These are phyloP conservation scores for Epizoanthus rinbou DNA, from an alignment of 92 coral and sea anemone species.

Conservation along the genomic window DNA sequence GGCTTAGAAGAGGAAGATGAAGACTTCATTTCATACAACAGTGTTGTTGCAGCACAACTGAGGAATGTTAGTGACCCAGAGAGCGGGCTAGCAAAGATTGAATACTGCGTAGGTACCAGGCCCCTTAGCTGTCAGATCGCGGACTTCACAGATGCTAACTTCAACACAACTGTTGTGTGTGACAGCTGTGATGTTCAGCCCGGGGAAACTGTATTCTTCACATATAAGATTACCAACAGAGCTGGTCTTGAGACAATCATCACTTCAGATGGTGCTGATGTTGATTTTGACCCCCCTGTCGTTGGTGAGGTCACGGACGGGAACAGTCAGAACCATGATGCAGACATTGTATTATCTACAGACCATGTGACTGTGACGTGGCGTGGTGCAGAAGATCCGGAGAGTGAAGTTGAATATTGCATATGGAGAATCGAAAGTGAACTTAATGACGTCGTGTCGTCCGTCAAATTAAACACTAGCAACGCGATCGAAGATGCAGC, in stretches of 20 bases:
- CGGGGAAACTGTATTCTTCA: conserved; percentile 64
- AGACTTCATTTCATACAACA: conserved; percentile 55
- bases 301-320: conserved; percentile 81
- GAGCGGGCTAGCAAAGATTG: conserved; percentile 62
- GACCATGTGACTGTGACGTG: conserved; percentile 75
- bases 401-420: conserved; percentile 70
- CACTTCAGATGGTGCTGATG: conserved; percentile 76
- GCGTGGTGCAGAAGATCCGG: conserved; percentile 78
- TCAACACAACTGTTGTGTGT: conserved; percentile 64
- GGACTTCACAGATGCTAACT: conserved; percentile 49
- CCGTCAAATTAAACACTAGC: conserved; percentile 27
- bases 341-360: conserved; percentile 53
- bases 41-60: conserved; percentile 71
- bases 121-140: conserved; percentile 72
- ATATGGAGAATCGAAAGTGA: conserved; percentile 60
- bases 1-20: conserved; percentile 64
- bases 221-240: conserved; percentile 71
- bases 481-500: conserved; percentile 39
- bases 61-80: conserved; percentile 71
- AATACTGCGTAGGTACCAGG: conserved; percentile 76
- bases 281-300: conserved; percentile 75
- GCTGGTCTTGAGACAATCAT: conserved; percentile 70
- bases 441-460: conserved; percentile 39
- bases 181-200: conserved; percentile 53
- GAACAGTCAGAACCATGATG: conserved; percentile 57